Base-by-base conservation (phyloP, 1,140 invertebrate species). In the Dolichoris vasculosae region DNA sequence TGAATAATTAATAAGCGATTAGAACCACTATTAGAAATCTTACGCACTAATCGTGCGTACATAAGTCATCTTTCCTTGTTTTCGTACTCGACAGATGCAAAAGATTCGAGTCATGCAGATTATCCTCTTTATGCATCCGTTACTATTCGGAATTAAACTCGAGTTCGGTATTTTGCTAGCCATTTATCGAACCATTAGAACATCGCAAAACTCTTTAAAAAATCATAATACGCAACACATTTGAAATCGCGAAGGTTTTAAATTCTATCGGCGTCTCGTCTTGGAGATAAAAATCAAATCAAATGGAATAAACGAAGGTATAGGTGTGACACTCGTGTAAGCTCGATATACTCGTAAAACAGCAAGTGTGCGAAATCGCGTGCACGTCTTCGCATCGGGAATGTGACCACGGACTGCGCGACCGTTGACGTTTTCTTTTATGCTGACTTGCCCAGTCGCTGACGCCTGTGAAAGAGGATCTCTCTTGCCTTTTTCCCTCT, bases 101-200 rank as follows among this genome's bases (percentile, higher is more conserved):
- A 32, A 4, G 15, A 75, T 75, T 83, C 82, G 55, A 83, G 71
- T 83, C 82, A 83, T 51, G 81, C 40, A 23, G 51, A 43, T 73
- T 38, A 38, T n/a, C 46, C 67, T 51, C 32, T 20, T 73, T 69
- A 13, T 40, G n/a, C 67, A 51, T 43, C 26, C 69, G 9, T n/a
- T 6, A 48, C n/a, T 2, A 8, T 59, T 26, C 13, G 3, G 9
- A 59, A 26, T 9, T 3, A 3, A 26, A 26, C 23, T 59, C 13
- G 43, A 13, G 4, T 13, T 26, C 6, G 4, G 55, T 26, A 13
- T 6, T 59, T 26, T 26, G 3, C 26, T 59, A 2, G 23, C 2
- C 2, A 0, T 26, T 59, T 26, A 59, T 59, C 55, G 23, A 59
- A 26, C 55, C 26, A 26, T 26, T 20, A n/a, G 8, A n/a, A 69